Conservation (phyloP, 1,140 invertebrate species). For the Acromyrmex echinatior region DNA sequence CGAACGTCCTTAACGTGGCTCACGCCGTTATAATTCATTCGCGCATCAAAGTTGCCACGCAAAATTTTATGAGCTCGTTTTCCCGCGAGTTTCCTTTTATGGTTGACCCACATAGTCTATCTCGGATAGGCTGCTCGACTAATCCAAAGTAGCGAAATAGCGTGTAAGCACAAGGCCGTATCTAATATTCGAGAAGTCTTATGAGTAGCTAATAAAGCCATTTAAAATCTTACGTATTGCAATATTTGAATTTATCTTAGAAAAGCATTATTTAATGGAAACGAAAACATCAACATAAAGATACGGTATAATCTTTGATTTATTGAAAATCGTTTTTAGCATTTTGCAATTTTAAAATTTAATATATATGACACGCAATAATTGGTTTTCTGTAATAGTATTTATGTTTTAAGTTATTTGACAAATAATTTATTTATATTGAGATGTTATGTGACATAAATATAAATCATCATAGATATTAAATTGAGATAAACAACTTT, state of each 20-base stretch:
- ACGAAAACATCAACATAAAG: neutral
- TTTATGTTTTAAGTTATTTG: slow-evolving; percentile 10
- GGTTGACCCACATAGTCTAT: slow-evolving; percentile 21
- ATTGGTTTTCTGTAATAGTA: slow-evolving; percentile 3
- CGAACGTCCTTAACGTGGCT: slow-evolving; percentile 20
- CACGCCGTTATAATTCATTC: slow-evolving; percentile 56
- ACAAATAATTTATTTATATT: neutral
- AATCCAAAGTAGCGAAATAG: neutral
- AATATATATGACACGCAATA: neutral
- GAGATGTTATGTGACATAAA: neutral
- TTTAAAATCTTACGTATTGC: neutral
- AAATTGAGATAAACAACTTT: neutral
- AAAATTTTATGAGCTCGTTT: slow-evolving; percentile 69
- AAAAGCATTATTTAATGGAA: neutral
- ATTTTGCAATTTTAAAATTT: neutral
- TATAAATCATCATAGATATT: neutral
- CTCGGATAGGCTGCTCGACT: neutral
- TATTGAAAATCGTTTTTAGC: neutral
- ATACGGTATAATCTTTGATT: neutral
- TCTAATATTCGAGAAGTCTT: neutral
- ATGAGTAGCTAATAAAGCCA: neutral
- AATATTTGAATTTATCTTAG: neutral
- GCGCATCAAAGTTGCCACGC: slow-evolving; percentile 18
- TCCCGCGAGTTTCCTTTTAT: slow-evolving; percentile 57
- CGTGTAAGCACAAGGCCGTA: neutral